A percentile compares a stretch with the other conserved stretches of the same genome.
Evolutionary conservation across 2,888 invertebrate genomes (phyloP).

Genomic region (Xestia xanthographa): DNA sequence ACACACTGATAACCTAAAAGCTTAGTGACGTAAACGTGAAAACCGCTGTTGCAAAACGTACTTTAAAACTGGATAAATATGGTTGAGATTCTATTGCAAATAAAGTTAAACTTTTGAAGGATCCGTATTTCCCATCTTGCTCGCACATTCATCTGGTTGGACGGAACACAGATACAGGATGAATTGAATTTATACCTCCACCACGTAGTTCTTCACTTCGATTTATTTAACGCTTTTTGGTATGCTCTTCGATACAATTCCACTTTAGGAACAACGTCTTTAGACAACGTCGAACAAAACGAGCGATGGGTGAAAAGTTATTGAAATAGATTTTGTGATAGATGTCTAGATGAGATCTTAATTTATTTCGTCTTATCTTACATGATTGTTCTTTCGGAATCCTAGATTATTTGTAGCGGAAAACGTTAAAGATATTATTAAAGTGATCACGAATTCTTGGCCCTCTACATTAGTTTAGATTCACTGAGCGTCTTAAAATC

Average conservation of each 20-base stretch:
- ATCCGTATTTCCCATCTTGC: constrained; percentile 81
- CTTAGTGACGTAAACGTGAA: constrained; percentile 72
- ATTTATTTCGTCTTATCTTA: constrained; percentile 64
- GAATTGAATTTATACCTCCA: constrained; percentile 87
- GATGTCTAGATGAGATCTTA: constrained; percentile 32
- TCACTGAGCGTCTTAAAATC: neutral
- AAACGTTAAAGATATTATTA: constrained; percentile 25
- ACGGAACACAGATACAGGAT: constrained; percentile 85
- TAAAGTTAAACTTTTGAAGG: constrained; percentile 81
- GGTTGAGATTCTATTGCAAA: constrained; percentile 57
- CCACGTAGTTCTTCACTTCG: constrained; percentile 71
- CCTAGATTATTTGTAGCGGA: constrained; percentile 60
- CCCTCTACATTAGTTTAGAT: neutral
- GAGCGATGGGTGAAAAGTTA: constrained; percentile 45
- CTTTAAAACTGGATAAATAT: constrained; percentile 31
- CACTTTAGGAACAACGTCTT: neutral
- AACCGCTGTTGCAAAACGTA: constrained; percentile 56
- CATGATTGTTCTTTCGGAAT: constrained; percentile 64
- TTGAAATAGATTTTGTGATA: constrained; percentile 2
- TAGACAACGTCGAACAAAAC: neutral
- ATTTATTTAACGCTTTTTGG: constrained; percentile 74
- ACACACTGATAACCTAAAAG: constrained; percentile 74
- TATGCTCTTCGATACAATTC: constrained; percentile 63
- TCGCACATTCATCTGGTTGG: constrained; percentile 87
- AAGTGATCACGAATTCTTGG: constrained; percentile 16